A percentile compares a stretch with the other conserved stretches of the same genome.
phyloP scores from a whole-genome alignment of 2,888 invertebrate species.

The Plutella xylostella region DNA sequence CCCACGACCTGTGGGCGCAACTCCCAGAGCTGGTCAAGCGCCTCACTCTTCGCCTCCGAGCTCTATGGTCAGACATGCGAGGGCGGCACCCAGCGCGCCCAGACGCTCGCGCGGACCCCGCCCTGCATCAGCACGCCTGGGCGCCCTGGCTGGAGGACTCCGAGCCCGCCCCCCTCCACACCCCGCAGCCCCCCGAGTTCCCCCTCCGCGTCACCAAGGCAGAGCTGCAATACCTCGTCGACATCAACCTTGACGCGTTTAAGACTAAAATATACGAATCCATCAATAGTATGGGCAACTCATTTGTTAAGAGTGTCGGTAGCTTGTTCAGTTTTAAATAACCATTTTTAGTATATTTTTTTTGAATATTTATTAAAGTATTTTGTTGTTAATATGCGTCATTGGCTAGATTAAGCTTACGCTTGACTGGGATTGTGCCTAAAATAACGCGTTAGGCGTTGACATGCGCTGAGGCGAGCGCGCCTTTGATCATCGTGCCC shows the following conservation, averaged over 20 bases:
- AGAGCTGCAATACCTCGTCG: constrained; percentile 29
- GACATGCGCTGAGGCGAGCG: constrained; percentile 31
- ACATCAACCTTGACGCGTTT: constrained; percentile 28
- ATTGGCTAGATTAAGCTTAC: too few relatives aligned
- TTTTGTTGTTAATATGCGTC: background rate
- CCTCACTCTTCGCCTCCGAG: constrained; percentile 27
- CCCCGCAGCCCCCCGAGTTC: constrained; percentile 21
- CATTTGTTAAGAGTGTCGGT: constrained; percentile 25
- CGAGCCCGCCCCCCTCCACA: constrained; percentile 21
- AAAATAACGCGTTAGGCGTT: constrained; percentile 42
- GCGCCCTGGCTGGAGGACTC: constrained; percentile 29
- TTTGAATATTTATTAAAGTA: background rate
- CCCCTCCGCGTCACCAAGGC: constrained; percentile 29
- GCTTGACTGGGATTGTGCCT: constrained; percentile 22
- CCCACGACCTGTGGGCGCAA: constrained; percentile 30
- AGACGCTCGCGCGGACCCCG: constrained; percentile 30
- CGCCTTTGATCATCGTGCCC: constrained; percentile 54
- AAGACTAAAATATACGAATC: constrained; percentile 25
- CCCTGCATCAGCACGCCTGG: constrained; percentile 29
- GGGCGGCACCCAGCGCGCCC: constrained; percentile 23
- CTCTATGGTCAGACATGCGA: constrained; percentile 28
- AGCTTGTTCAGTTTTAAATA: constrained; percentile 25
- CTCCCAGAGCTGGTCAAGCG: constrained; percentile 26
- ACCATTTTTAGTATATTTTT: background rate
- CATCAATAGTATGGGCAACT: constrained; percentile 25